Base-by-base conservation (phyloP, 2,113 vertebrate species). In the Tupaia tana region DNA sequence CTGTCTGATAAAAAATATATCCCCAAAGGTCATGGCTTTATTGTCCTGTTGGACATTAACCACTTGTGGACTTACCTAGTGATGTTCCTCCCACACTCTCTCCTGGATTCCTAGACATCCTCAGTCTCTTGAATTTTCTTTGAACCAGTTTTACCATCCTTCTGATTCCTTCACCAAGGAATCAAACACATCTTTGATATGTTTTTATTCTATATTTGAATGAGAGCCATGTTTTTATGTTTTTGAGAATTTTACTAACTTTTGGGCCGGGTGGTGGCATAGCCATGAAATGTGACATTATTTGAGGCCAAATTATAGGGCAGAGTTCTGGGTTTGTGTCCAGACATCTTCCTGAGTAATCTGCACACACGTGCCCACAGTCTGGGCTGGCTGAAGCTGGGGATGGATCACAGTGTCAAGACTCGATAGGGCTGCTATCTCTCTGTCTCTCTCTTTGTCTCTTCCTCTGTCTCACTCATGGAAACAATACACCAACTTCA, bases 141-240 rank as follows among this genome's bases (percentile, higher is more conserved):
- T 56, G 11, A 63, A 70, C 16, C 27, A 71, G 11, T 18, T 20
- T 91, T 81, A 66, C 10, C 14, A 59, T n/a, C 4, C 16, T 86
- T 89, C 20, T 85, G 31, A 81, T 71, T 73, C 64, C 29, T 89
- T 89, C 10, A 29, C 56, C 58, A 82, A 31, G 73, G 77, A 91
- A 20, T 43, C 13, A 93, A 91, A 71, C 59, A 52, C 10, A 56
- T 16, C 24, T 93, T 66, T 81, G 8, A 56, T 61, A 56, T 22
- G 4, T 22, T 14, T 27, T 61, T 73, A 89, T 81, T 81, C 63
- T 81, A n/a, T 73, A 91, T 73, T 93, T 91, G 24, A 86, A 85
- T 82, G 27, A 77, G 16, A 85, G 9, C 52, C 24, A 34, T 58
- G 20, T 31, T 86, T 95, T 82, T 27, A 77, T 29, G 29, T 56